Percentiles rank a stretch among this genome's conserved stretches.
These are phyloP conservation scores for Apotomis turbidana DNA, from an alignment of 2,888 invertebrate genomes.

Conservation along the genomic window DNA sequence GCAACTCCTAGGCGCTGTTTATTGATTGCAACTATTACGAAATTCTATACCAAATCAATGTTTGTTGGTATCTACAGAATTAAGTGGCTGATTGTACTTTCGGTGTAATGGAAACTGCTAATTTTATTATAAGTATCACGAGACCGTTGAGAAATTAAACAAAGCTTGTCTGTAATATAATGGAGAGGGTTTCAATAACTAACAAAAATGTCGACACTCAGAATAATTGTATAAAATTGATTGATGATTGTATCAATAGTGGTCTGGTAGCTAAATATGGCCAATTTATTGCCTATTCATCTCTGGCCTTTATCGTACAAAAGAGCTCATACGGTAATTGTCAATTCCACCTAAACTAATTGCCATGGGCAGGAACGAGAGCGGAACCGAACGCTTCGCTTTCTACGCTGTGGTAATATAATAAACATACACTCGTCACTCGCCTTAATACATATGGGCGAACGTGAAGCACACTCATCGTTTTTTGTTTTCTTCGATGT, in stretches of 20 bases:
- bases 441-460: constrained; percentile 26
- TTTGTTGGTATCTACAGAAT: not conserved
- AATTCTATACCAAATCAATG: not conserved
- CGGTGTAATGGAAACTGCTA: not conserved
- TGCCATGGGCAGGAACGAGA: constrained; percentile 60
- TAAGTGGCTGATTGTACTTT: not conserved
- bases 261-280: too few relatives aligned
- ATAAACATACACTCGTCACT: constrained; percentile 38
- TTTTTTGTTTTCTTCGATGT: constrained; percentile 18
- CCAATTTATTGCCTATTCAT: constrained; percentile 5
- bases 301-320: not conserved
- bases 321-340: constrained; percentile 52
- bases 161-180: too few relatives aligned
- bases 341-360: constrained; percentile 63
- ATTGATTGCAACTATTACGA: constrained; percentile 3
- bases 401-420: constrained; percentile 47
- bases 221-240: constrained; percentile 6
- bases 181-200: too few relatives aligned
- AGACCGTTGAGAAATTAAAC: too few relatives aligned
- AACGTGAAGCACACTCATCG: constrained; percentile 13
- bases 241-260: constrained; percentile 9
- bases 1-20: not conserved
- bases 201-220: not conserved
- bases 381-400: constrained; percentile 65
- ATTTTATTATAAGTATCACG: too few relatives aligned